Base-by-base conservation (phyloP, 2,113 vertebrate genomes). In the Accipiter cooperii region DNA sequence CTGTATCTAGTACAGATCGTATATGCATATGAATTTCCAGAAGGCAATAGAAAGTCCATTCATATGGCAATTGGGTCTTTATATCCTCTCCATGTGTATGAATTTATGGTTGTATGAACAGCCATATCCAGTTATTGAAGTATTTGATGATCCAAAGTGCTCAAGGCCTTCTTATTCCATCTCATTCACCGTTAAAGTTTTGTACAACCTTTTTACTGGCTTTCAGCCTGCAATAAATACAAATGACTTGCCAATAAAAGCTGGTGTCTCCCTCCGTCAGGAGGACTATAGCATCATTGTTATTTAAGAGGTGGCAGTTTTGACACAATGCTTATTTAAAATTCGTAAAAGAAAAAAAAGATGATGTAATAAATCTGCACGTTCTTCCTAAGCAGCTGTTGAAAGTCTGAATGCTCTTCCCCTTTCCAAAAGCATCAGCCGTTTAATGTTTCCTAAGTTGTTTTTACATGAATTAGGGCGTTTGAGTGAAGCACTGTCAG, bases 381-480 rank as follows among this genome's bases (percentile, higher is more conserved):
- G 7, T 87, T 96, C 81, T 93, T 95, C 87, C 57, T 38, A 84
- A 96, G 64, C 87, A 85, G 81, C 34, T 57, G 0, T 66, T 71
- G 75, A 88, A 77, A 96, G 52, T 76, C 61, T 52, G 85, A 97
- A 94, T 91, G 78, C 78, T 95, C 78, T 86, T 93, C 77, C 82
- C 55, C 75, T 70, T 94, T 96, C 63, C 60, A 80, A 95, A 82
- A 76, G 58, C 96, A 93, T 97, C 76, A 94, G 61, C 40, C 76
- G 20, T 92, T 97, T 94, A 93, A 97, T 96, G 93, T 80, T 95
- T 89, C 95, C 88, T 73, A 96, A 97, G 97, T 92, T 93, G 95
- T 97, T 97, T 97, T 93, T 92, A 75, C 96, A 94, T 96, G 97
- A 97, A 97, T 97, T 96, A 96, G 95, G 95, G 93, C 29, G 51